phyloP scores from a whole-genome alignment of 2,113 vertebrate species.

The Anhinga rufa region DNA sequence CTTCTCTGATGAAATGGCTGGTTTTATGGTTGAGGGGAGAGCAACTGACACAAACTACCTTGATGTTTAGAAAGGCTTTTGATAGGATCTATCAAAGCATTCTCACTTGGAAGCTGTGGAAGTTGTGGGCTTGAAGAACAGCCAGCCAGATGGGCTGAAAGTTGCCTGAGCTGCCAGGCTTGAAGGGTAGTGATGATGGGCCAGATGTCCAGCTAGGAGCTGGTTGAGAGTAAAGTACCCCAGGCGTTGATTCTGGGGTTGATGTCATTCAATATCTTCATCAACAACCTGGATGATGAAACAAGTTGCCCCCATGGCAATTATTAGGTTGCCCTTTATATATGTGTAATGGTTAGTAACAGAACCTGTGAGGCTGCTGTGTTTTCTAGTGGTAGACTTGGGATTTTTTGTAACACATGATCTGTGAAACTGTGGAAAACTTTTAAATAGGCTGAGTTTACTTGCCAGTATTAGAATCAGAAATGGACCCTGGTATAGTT shows the following conservation, averaged over 20 bases:
- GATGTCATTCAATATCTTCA: background rate
- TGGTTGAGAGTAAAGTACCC: background rate
- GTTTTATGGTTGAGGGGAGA: background rate
- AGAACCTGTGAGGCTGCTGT: background rate
- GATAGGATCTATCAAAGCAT: background rate
- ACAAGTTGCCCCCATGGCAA: background rate
- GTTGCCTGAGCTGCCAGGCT: background rate
- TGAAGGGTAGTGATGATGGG: background rate
- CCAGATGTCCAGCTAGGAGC: background rate
- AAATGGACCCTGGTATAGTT: background rate
- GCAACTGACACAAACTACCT: background rate
- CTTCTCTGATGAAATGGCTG: background rate
- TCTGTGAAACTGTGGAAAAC: background rate
- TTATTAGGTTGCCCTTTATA: background rate
- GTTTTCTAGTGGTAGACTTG: background rate
- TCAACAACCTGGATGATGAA: background rate
- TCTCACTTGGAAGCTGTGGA: background rate
- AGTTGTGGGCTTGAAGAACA: background rate
- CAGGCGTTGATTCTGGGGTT: background rate
- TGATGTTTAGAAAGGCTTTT: background rate
- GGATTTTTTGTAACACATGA: background rate
- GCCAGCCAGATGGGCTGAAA: background rate
- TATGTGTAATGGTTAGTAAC: background rate
- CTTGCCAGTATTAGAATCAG: background rate
- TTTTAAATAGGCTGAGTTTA: background rate